Base-by-base conservation (phyloP, 2,113 vertebrate genomes). In the Hirundichthys speculiger region DNA sequence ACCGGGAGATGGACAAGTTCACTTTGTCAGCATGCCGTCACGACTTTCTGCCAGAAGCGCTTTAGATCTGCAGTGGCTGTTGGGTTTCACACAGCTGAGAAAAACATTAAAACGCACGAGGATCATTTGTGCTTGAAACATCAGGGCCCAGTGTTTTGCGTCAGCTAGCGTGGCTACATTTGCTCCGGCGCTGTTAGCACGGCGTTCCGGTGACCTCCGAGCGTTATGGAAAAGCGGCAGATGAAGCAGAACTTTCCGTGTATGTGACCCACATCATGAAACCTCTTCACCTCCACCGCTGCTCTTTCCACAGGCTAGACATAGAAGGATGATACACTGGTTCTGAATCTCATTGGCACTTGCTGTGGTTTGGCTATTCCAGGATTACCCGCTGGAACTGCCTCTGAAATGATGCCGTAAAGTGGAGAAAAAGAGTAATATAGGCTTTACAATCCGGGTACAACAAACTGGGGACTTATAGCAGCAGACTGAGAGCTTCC, bases 301-400 rank as follows among this genome's bases (percentile, higher is more conserved):
- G 61, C 59, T 83, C 82, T 90, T 84, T 89, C 84, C 87, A 85
- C 79, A 80, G 79, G 62, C 76, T 62, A 64, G 74, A 84, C 75
- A 60, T 75, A 57, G 76, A 75, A 66, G 64, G 81, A 79, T 82
- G 85, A 81, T 86, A 71, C 81, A 77, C 81, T 87, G 79, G 76
- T 77, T 66, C 49, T 42, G 64, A 55, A 60, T 63, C 55, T 56
- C 45, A 52, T 63, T 79, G 77, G 77, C 66, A 77, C 58, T 61
- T 39, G 30, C 63, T 64, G 47, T 64, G 60, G 67, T 43, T 69
- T 64, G 55, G 57, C 73, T 86, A 56, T 66, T 78, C 64, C 85
- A 63, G 34, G 68, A 65, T 74, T 57, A 61, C 55, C 46, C 71
- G 50, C 52, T 75, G 30, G 63, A 77, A 58, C 47, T 14, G n/a